Base-by-base conservation (phyloP, 2,888 invertebrate genomes). In the Agonopterix alstromeriana region DNA sequence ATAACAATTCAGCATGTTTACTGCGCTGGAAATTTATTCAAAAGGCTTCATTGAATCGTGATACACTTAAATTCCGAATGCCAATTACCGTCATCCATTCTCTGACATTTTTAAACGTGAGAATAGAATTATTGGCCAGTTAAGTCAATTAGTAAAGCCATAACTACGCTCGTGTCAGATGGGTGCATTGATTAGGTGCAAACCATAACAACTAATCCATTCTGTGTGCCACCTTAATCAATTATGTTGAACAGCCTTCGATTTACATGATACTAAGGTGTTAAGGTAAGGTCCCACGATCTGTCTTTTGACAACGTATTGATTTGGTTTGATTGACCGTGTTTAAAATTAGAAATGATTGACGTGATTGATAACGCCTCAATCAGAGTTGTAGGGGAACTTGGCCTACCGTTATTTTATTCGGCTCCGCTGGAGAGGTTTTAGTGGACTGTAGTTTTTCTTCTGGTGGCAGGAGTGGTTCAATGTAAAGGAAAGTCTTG, bases 141-240 rank as follows among this genome's bases (percentile, higher is more conserved):
- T 38, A 45, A 38, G 14, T 40, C 36, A 43, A 48, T 48, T 48
- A 48, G 14, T 35, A 10, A 8, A 36, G 42, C 12, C 12, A n/a
- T 9, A n/a, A 38, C 14, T 7, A 12, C n/a, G 8, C 10, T 11
- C 36, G 17, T 17, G 43, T 44, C 40, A 38, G 40, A 48, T 44
- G 35, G 35, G 12, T 8, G 14, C 55, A 58, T 50, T 63, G 66
- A 69, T 70, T 70, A 68, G 53, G 60, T 65, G 55, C 55, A 57
- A 64, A 68, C 67, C 66, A 65, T 68, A 65, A 59, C 57, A 50
- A 58, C 56, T 69, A 71, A 72, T 69, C 66, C 65, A 60, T 54
- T 58, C 58, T 45, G 53, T 52, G 59, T 51, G 52, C 60, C 56
- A 57, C 60, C 60, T 65, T 62, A 73, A 75, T 74, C 76, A 75